Percentiles rank a stretch among this genome's conserved stretches.
Conservation (phyloP, 2,113 vertebrate species). For the Narcine bancroftii region DNA sequence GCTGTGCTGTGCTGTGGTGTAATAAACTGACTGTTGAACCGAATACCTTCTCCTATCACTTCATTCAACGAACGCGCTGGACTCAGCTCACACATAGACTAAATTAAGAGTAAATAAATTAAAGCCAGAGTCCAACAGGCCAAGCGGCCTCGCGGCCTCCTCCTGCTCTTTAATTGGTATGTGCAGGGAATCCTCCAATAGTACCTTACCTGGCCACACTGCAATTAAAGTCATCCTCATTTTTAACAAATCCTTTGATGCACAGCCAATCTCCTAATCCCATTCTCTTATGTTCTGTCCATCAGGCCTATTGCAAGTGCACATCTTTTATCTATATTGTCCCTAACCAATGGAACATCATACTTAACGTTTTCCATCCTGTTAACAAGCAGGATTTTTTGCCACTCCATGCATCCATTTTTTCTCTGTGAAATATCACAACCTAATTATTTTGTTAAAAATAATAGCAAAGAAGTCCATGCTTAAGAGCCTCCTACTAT, state of each 20-base stretch:
- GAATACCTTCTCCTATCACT: too few species aligned
- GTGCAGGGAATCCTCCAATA: background rate
- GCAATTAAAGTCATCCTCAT: background rate
- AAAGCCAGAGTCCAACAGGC: too few species aligned
- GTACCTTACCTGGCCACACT: background rate
- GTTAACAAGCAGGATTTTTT: background rate
- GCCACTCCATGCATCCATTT: background rate
- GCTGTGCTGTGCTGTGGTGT: too few species aligned
- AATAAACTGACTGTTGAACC: too few species aligned
- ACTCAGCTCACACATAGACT: too few species aligned
- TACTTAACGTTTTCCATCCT: background rate
- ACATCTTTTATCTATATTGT: background rate
- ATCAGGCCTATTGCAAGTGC: background rate
- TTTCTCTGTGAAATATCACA: background rate
- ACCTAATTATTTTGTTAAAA: background rate
- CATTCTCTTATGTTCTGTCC: background rate
- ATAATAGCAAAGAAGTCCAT: background rate
- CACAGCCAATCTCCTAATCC: background rate
- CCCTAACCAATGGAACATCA: background rate
- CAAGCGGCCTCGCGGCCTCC: too few species aligned
- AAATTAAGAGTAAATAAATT: too few species aligned
- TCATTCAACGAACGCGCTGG: too few species aligned
- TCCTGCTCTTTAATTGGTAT: background rate
- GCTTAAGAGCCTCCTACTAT: background rate
- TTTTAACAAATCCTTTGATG: background rate